Conservation (phyloP, 30 jellyfish, hydroid and myxozoan genomes). For the Cassiopea andromeda region DNA sequence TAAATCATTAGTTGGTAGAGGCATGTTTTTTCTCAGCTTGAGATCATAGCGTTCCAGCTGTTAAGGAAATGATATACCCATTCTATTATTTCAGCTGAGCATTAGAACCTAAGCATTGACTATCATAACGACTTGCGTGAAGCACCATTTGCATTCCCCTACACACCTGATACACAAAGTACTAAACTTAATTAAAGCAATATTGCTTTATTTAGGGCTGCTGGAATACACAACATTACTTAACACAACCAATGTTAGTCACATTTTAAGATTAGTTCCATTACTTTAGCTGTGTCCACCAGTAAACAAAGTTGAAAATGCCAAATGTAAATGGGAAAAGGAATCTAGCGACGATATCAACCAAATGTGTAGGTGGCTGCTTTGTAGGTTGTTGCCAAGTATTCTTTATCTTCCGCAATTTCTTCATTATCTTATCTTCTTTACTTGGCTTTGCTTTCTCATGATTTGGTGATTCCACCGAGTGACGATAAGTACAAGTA, state of each 20-base stretch:
- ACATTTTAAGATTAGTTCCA: background rate
- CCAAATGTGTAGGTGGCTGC: constrained; percentile 53
- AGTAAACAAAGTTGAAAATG: constrained; percentile 50
- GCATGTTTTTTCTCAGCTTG: too few species aligned
- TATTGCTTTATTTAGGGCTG: too few species aligned
- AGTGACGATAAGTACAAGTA: constrained; percentile 41
- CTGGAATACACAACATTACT: too few species aligned
- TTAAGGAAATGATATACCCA: too few species aligned
- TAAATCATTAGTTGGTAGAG: too few species aligned
- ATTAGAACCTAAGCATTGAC: too few species aligned
- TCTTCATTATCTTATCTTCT: constrained; percentile 19
- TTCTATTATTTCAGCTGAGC: too few species aligned
- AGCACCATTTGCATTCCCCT: too few species aligned
- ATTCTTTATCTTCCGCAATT: constrained; percentile 6
- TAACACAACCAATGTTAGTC: background rate
- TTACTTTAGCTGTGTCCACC: constrained; percentile 52
- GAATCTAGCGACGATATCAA: constrained; percentile 57
- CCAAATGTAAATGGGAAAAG: constrained; percentile 54
- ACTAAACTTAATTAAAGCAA: too few species aligned
- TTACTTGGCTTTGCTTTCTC: background rate
- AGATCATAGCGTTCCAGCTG: too few species aligned
- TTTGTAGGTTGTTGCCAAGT: constrained; percentile 45
- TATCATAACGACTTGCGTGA: too few species aligned
- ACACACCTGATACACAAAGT: too few species aligned
- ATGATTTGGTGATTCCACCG: constrained; percentile 17